A percentile compares a stretch with the other conserved stretches of the same genome.
phyloP scores from a whole-genome alignment of 2,113 vertebrate species.

The Eubucco bourcierii region DNA sequence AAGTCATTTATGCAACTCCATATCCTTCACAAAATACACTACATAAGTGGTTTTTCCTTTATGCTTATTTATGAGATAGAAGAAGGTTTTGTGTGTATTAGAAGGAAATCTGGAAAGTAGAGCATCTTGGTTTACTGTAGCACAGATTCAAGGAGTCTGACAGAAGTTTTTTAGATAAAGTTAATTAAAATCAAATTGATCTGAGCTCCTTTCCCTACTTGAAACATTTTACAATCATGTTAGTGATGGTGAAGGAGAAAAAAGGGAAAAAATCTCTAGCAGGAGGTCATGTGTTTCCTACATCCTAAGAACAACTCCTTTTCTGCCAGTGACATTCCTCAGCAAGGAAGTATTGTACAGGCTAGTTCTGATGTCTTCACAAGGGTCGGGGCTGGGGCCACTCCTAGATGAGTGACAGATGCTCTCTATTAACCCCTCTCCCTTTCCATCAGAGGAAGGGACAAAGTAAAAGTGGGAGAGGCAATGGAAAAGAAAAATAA shows the following conservation, averaged over 20 bases:
- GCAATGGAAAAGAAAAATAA: no score
- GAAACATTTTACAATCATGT: not conserved
- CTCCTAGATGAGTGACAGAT: no score
- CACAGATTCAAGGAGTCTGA: constrained; percentile 2
- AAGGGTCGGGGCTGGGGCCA: no score
- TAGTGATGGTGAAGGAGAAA: not conserved
- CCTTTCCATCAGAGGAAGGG: no score
- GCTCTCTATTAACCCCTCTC: no score
- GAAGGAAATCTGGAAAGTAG: not conserved
- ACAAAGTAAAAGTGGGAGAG: no score
- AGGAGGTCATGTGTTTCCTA: not conserved
- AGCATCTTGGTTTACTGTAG: not conserved
- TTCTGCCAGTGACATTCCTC: not conserved
- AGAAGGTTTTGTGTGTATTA: not conserved
- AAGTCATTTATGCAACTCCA: constrained; percentile 64
- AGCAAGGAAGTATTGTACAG: not conserved
- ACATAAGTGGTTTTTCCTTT: constrained; percentile 26
- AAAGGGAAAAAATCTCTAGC: not conserved
- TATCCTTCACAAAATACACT: not conserved
- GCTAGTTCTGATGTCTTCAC: not conserved
- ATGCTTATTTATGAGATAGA: constrained; percentile 13
- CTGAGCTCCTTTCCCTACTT: not conserved
- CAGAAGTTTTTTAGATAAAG: not conserved
- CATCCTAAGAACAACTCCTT: not conserved
- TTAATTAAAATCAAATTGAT: constrained; percentile 46